Conservation (phyloP, 2,797 vertebrate genomes). For the Phyllotis vaccarum region DNA sequence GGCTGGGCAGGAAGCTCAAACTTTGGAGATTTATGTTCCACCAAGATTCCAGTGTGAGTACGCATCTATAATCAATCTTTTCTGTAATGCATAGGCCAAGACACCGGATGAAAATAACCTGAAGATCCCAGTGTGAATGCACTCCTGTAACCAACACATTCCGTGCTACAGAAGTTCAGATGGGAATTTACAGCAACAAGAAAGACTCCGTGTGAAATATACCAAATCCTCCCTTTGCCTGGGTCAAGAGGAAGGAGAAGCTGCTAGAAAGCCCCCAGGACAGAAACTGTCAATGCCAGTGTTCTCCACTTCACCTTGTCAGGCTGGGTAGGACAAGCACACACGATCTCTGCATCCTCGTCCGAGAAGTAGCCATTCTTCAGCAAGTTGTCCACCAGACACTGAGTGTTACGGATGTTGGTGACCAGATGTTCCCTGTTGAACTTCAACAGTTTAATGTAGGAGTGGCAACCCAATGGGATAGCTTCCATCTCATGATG, state of each 20-base stretch:
- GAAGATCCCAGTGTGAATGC: not conserved
- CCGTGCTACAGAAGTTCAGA: not conserved
- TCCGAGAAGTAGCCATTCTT: conserved; percentile 91
- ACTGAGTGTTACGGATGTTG: conserved; percentile 91
- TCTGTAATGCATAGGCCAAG: not conserved
- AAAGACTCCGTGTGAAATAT: not conserved
- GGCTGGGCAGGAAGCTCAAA: not conserved
- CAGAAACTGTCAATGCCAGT: accelerated
- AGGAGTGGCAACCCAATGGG: conserved; percentile 6
- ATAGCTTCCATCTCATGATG: conserved; percentile 63
- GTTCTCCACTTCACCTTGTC: conserved; percentile 90
- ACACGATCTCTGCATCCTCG: conserved; percentile 94
- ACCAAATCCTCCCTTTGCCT: not conserved
- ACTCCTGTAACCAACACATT: too few species aligned
- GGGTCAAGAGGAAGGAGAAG: not conserved
- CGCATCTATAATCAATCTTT: not conserved
- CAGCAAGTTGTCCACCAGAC: conserved; percentile 94
- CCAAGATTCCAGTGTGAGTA: not conserved
- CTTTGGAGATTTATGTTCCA: not conserved
- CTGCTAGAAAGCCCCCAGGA: not conserved
- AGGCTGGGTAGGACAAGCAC: conserved; percentile 90
- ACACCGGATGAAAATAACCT: not conserved
- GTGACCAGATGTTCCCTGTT: conserved; percentile 93
- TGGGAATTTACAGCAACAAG: not conserved
- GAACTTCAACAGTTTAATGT: conserved; percentile 87